Percentiles rank a stretch among this genome's conserved stretches.
phyloP scores from a whole-genome alignment of 2,888 invertebrate species.

The Achlya flavicornis region DNA sequence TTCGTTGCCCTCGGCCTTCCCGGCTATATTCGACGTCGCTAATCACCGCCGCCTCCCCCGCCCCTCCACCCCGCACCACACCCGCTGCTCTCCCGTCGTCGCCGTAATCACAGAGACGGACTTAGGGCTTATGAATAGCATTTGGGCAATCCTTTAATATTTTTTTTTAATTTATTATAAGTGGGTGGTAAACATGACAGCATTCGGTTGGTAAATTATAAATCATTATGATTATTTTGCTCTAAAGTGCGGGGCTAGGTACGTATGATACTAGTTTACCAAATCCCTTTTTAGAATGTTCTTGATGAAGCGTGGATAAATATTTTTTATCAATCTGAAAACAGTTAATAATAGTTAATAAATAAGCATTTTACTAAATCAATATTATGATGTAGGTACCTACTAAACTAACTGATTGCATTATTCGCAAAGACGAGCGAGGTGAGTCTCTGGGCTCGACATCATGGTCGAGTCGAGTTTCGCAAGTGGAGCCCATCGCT shows the following conservation, averaged over 20 bases:
- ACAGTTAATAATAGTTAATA: no score
- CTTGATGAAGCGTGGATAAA: no score
- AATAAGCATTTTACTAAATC: conserved; percentile 45
- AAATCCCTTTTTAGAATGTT: no score
- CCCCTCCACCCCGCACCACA: conserved; percentile 27
- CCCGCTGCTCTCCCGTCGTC: conserved; percentile 40
- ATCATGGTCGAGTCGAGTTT: conserved; percentile 76
- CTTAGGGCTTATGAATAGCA: conserved; percentile 28
- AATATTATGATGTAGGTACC: conserved; percentile 17
- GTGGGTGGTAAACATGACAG: not conserved
- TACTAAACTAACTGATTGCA: conserved; percentile 45
- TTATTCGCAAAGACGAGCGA: conserved; percentile 64
- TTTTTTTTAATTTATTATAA: not conserved
- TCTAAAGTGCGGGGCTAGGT: no score
- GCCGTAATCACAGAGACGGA: conserved; percentile 53
- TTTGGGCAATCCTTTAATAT: conserved; percentile 25
- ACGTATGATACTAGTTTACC: no score
- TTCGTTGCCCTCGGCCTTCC: conserved; percentile 84
- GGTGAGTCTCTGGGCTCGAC: conserved; percentile 58
- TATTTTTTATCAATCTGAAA: no score
- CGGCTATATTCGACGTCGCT: conserved; percentile 81
- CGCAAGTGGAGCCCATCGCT: conserved; percentile 82
- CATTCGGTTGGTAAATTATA: conserved; percentile 15
- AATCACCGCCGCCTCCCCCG: conserved; percentile 61
- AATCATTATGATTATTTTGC: not conserved